Conservation (phyloP, 2,113 vertebrate genomes). For the Chrysemys picta region DNA sequence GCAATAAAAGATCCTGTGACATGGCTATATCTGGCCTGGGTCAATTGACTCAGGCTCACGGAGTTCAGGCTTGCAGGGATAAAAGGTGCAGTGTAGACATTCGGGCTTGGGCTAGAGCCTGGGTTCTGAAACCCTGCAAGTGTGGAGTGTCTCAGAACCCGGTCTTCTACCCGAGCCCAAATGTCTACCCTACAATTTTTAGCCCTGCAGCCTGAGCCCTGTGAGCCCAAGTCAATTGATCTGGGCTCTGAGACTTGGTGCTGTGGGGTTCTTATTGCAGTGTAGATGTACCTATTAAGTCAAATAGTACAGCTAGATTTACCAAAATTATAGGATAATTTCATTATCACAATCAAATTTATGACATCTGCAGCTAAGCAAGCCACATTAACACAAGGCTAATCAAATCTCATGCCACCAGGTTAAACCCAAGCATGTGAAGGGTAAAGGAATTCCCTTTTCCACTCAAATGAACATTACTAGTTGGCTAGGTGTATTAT, state of each 20-base stretch:
- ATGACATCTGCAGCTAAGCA: not conserved
- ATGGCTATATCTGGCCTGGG: not conserved
- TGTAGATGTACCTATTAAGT: not conserved
- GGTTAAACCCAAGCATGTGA: not conserved
- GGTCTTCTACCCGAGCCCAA: not conserved
- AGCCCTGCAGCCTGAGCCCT: not conserved
- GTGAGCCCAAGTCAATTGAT: not conserved
- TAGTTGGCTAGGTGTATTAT: not conserved
- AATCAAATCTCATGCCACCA: not conserved
- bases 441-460: not conserved
- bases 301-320: not conserved
- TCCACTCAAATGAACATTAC: not conserved
- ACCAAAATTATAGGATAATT: not conserved
- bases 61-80: not conserved
- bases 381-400: not conserved
- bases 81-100: not conserved
- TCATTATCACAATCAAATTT: not conserved
- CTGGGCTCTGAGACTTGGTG: not conserved
- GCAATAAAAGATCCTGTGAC: not conserved
- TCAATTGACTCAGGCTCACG: not conserved
- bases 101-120: not conserved
- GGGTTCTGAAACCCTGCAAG: not conserved
- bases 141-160: not conserved
- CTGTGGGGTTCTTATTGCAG: not conserved
- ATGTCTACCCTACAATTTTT: not conserved